Conservation (phyloP, 2,888 invertebrate genomes). For the Chloroclysta siterata region DNA sequence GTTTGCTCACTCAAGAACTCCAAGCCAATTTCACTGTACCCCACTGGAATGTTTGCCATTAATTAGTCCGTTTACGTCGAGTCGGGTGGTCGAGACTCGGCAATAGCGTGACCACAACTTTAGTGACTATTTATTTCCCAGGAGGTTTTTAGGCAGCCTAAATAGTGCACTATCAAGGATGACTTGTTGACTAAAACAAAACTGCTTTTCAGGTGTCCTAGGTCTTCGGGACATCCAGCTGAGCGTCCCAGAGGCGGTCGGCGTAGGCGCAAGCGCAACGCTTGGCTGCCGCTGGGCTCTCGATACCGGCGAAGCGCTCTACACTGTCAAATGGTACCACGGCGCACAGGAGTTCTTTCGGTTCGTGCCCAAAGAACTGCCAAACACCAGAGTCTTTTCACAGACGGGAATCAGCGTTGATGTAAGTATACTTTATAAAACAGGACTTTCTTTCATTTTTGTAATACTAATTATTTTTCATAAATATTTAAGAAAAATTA, state of each 20-base stretch:
- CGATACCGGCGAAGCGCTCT: slow-evolving; percentile 88
- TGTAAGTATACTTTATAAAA: slow-evolving; percentile 78
- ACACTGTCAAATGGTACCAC: slow-evolving; percentile 94
- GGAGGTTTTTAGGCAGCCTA: neutral
- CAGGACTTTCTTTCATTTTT: neutral
- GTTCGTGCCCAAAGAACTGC: slow-evolving; percentile 91
- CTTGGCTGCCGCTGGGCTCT: slow-evolving; percentile 90
- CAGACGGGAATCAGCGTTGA: slow-evolving; percentile 88
- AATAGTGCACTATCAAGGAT: neutral
- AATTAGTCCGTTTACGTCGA: neutral
- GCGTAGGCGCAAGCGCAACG: slow-evolving; percentile 88
- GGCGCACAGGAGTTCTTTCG: slow-evolving; percentile 91
- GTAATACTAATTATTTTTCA: neutral
- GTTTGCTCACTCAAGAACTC: no score
- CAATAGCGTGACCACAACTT: no score
- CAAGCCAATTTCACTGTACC: neutral
- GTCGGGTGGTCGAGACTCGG: no score
- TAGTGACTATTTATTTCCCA: no score
- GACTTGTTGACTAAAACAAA: neutral
- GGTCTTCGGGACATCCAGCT: slow-evolving; percentile 88
- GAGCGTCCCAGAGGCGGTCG: slow-evolving; percentile 89
- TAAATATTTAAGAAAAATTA: neutral
- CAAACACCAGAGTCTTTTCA: slow-evolving; percentile 90
- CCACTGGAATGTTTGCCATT: neutral
- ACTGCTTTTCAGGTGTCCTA: slow-evolving; percentile 72